phyloP scores from a whole-genome alignment of 2,113 vertebrate species.

The Hepsetus odoe region DNA sequence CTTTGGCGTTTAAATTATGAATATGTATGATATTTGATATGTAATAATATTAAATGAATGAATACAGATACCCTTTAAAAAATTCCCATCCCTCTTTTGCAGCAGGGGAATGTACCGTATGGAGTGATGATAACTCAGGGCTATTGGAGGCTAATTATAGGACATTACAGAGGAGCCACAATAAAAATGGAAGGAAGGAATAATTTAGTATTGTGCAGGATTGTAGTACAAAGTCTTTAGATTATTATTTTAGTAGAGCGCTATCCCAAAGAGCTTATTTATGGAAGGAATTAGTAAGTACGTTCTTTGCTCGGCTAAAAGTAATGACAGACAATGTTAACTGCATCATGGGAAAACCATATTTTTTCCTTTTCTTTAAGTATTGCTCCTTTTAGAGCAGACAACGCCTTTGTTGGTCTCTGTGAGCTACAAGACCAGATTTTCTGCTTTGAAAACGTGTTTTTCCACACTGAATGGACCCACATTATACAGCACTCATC shows the following conservation, averaged over 20 bases:
- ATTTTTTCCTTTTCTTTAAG: constrained; percentile 39
- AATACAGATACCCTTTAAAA: not conserved
- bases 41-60: not conserved
- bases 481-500: constrained; percentile 69
- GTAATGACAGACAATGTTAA: constrained; percentile 38
- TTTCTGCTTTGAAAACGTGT: constrained; percentile 80
- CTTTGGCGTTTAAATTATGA: too few species aligned
- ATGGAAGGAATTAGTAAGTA: constrained; percentile 20
- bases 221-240: constrained; percentile 12
- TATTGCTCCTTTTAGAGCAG: constrained; percentile 59
- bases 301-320: constrained; percentile 19
- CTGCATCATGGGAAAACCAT: constrained; percentile 36
- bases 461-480: constrained; percentile 64
- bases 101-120: not conserved
- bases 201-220: not conserved
- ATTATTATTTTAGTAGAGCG: constrained; percentile 27
- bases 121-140: constrained; percentile 10
- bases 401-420: constrained; percentile 52
- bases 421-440: constrained; percentile 67
- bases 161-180: constrained; percentile 5
- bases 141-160: constrained; percentile 19
- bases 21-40: too few species aligned
- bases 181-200: not conserved
- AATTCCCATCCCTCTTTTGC: not conserved
- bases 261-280: constrained; percentile 1